Conservation (phyloP, 1,140 invertebrate genomes). For the Parapsyche elsis region DNA sequence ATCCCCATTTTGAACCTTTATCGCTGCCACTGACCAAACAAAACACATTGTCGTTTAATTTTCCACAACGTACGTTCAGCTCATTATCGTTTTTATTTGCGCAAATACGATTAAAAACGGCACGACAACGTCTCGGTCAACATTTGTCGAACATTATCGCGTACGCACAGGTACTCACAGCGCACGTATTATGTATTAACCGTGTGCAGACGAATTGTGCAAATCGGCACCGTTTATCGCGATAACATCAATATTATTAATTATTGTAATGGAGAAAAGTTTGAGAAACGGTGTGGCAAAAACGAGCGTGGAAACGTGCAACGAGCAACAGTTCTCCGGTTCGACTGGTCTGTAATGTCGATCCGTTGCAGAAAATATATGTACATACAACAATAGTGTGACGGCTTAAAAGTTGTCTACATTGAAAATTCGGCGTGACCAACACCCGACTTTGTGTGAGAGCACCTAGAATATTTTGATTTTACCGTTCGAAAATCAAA, state of each 20-base stretch:
- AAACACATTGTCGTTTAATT: neutral
- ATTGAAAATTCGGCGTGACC: too few relatives aligned
- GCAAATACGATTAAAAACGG: neutral
- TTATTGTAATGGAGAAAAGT: neutral
- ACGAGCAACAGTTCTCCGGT: neutral
- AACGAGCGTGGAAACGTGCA: neutral
- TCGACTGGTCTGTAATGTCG: neutral
- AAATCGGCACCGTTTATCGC: too few relatives aligned
- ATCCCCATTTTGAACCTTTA: neutral
- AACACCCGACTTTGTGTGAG: too few relatives aligned
- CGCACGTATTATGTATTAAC: too few relatives aligned
- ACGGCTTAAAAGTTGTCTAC: too few relatives aligned
- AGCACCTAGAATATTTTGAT: too few relatives aligned
- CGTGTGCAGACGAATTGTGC: too few relatives aligned
- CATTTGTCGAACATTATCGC: neutral
- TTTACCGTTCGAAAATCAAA: too few relatives aligned
- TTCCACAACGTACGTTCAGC: neutral
- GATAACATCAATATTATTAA: neutral
- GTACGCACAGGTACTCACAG: neutral
- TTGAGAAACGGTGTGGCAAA: neutral
- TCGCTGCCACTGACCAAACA: neutral
- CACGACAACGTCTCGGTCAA: neutral
- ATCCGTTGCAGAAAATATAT: neutral
- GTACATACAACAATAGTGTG: too few relatives aligned
- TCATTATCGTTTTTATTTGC: constrained; percentile 1